Evolutionary conservation across 1,140 invertebrate species (phyloP), one percentile per base, ranked within the genome.

Genomic region (Phymastichus coffea): DNA sequence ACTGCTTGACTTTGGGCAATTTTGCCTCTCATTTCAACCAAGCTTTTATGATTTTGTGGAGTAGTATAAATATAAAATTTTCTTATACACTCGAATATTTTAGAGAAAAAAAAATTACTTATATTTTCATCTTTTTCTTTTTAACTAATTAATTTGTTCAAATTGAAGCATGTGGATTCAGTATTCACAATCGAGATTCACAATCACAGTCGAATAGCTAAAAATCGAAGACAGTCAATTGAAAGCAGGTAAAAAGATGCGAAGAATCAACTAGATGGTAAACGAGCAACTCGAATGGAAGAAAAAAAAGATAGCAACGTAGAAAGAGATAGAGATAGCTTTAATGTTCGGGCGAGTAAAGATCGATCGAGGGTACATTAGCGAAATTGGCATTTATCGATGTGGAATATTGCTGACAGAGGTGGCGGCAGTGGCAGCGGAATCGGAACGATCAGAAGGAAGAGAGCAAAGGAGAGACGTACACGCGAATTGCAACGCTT

Each of bases 361-460:
- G 25, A 58, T 41, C 28, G 57, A 59, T 58, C 22, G 37, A 43
- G 40, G 46, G 23, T 48, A 54, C 57, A 60, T 60, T 54, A 53
- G 57, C 17, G 30, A 40, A 60, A 60, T 60, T 60, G 51, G 41
- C 51, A 48, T 53, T 60, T 60, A 60, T 60, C 51, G 51, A 54
- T 53, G 43, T 37, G 43, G 57, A 60, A 54, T 60, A 60, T 60
- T 60, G 46, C 49, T 60, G 35, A 54, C 57, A 60, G 40, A 51
- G 28, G 37, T 51, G 28, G 25, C n/a, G 35, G 44, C 6, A 38
- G 2, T n/a, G n/a, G n/a, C n/a, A n/a, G n/a, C n/a, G n/a, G n/a
- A 43, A 38, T 28, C 12, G n/a, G 46, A 56, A 38, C 44, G 28
- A 47, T 28, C 12, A 22, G 22, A 20, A 48, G 19, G 28, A 30